Conservation (phyloP, 2,888 invertebrate genomes). For the Coleophora flavipennella region DNA sequence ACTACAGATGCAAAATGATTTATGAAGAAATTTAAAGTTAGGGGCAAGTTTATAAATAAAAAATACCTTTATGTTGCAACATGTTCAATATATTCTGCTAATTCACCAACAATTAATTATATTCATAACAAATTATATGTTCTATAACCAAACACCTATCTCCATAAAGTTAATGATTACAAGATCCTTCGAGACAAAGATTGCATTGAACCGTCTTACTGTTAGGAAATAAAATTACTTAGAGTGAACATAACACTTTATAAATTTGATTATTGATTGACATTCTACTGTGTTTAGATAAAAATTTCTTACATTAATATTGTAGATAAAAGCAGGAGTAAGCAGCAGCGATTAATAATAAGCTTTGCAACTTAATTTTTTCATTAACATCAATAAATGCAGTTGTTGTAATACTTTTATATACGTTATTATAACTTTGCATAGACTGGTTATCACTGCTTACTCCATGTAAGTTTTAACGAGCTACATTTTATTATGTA, state of each 20-base stretch:
- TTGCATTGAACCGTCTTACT: constrained; percentile 66
- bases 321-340: constrained; percentile 59
- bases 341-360: constrained; percentile 36
- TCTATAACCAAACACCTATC: constrained; percentile 39
- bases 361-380: neutral
- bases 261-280: constrained; percentile 48
- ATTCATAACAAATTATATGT: constrained; percentile 28
- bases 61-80: constrained; percentile 60
- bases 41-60: constrained; percentile 51
- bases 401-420: neutral
- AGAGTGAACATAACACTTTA: constrained; percentile 52
- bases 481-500: constrained; percentile 52
- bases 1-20: constrained; percentile 34
- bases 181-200: constrained; percentile 62
- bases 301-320: constrained; percentile 56
- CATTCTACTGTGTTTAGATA: constrained; percentile 58
- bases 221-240: constrained; percentile 38
- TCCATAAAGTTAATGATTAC: constrained; percentile 33
- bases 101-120: constrained; percentile 48
- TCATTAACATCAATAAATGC: neutral
- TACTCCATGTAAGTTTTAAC: constrained; percentile 48
- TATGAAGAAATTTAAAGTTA: constrained; percentile 33
- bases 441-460: constrained; percentile 32
- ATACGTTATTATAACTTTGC: neutral
- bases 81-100: constrained; percentile 67